phyloP scores from a whole-genome alignment of 2,888 invertebrate species.

The Belgica antarctica region DNA sequence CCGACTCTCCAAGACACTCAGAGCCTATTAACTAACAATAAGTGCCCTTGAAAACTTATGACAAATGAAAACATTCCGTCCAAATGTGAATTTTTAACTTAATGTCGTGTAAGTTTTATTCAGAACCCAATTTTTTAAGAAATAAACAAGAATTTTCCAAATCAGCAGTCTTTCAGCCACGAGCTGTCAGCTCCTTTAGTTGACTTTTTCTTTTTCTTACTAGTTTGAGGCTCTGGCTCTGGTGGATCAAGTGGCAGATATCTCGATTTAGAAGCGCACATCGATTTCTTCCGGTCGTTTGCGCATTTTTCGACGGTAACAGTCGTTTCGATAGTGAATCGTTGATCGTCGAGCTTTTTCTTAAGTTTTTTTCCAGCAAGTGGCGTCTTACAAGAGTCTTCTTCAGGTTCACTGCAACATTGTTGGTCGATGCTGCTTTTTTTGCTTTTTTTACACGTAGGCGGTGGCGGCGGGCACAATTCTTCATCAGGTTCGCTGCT shows the following conservation, averaged over 20 bases:
- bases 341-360: slow-evolving; percentile 12
- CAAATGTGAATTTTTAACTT: neutral
- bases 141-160: slow-evolving; percentile 6
- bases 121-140: neutral
- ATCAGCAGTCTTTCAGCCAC: neutral
- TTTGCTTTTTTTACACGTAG: no score
- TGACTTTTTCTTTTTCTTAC: neutral
- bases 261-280: no score
- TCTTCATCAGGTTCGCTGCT: neutral
- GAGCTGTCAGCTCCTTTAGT: neutral
- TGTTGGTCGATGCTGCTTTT: no score
- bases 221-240: neutral
- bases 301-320: slow-evolving; percentile 21
- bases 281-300: neutral
- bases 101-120: slow-evolving; percentile 1
- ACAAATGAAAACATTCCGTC: slow-evolving; percentile 9
- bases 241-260: slow-evolving; percentile 23
- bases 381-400: neutral
- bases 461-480: no score
- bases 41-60: no score
- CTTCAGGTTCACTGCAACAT: neutral
- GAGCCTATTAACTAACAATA: no score
- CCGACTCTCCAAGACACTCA: no score
- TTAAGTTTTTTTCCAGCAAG: neutral
- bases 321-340: slow-evolving; percentile 26